Evolutionary conservation across 2,888 invertebrate genomes (phyloP), one percentile per base, ranked within the genome.

Genomic region (Amiota communis): DNA sequence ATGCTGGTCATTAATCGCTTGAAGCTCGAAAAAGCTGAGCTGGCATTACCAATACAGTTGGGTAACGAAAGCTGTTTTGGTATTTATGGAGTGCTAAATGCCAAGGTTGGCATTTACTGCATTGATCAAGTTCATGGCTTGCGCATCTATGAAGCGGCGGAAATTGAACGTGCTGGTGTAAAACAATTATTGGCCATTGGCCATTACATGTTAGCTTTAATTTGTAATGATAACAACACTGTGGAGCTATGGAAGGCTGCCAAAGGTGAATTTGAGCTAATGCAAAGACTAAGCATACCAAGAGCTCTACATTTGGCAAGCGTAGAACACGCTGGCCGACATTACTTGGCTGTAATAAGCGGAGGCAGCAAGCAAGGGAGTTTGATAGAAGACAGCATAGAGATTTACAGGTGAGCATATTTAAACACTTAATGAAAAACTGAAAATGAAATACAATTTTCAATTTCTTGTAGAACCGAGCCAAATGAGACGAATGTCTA

Each of bases 351-450:
- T 0, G 70, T 87, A 0, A 71, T 86, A 51, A 78, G 72, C 11
- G 77, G 75, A 71, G 76, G 61, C 46, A 75, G 67, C 72, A 74
- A 75, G 17, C 81, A 77, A 47, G 36, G 36, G 36, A 75, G 81
- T 0, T 74, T 85, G 11, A 63, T 79, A 81, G 51, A 70, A 77
- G 84, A 83, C 0, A 75, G 78, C 4, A 78, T 89, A 4, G 82
- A 86, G 23, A 86, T 90, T 63, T 90, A 86, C 76, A 86, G 86
- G 88, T 84, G 76, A 76, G 13, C 9, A 15, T 57, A 15, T 6
- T 57, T 10, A 6, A 2, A 36, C 36, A 23, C 23, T n/a, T n/a
- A 23, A 23, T 23, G 6, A 36, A 36, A 36, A 6, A 6, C 36
- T 36, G 6, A 2, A 36, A 36, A 2, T 2, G 2, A 6, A 36